These are phyloP conservation scores for Agrotis puta DNA, from an alignment of 2,888 invertebrate species.

Conservation along the genomic window DNA sequence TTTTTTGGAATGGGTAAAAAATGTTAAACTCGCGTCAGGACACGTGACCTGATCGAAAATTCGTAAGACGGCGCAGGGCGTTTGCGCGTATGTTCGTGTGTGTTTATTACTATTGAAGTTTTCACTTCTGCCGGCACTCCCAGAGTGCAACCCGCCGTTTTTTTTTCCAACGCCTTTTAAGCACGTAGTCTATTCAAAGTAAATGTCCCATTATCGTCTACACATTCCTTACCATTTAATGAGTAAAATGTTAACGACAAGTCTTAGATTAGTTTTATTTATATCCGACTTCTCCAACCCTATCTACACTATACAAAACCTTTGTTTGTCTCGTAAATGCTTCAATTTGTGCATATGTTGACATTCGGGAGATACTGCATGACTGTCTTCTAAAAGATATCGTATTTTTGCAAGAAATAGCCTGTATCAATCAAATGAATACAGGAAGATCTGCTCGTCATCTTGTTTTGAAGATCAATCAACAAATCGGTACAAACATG, in stretches of 20 bases:
- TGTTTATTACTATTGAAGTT: too few relatives aligned
- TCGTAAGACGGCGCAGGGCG: too few relatives aligned
- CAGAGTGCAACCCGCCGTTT: too few relatives aligned
- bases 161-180: too few relatives aligned
- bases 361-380: not conserved
- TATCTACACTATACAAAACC: not conserved
- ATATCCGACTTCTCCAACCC: not conserved
- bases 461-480: constrained; percentile 36
- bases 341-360: not conserved
- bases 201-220: not conserved
- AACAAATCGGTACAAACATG: constrained; percentile 1
- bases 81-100: too few relatives aligned
- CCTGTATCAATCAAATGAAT: not conserved
- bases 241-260: not conserved
- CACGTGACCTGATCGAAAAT: too few relatives aligned
- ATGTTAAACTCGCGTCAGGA: too few relatives aligned
- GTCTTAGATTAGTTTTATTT: too few relatives aligned
- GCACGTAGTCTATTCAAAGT: too few relatives aligned
- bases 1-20: too few relatives aligned
- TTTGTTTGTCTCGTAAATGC: not conserved
- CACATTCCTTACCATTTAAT: not conserved
- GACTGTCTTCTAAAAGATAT: not conserved
- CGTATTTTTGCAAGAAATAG: not conserved
- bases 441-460: constrained; percentile 17
- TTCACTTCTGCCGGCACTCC: too few relatives aligned